phyloP scores from a whole-genome alignment of 2,888 invertebrate species.

The Saturnia japonica region DNA sequence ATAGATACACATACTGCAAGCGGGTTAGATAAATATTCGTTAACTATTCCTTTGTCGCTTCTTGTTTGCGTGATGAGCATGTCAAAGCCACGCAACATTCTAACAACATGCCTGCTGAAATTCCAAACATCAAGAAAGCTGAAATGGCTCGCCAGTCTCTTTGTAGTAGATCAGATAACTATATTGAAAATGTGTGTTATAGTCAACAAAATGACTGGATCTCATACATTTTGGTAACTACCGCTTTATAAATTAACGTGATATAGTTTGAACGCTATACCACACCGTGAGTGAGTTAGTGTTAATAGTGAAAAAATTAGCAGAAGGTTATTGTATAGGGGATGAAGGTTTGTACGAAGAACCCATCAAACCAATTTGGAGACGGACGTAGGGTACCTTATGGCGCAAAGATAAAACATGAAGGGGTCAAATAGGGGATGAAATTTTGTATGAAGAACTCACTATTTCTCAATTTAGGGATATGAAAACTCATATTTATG shows the following conservation, averaged over 20 bases:
- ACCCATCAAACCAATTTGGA: no score
- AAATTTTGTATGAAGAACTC: no score
- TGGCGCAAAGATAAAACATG: no score
- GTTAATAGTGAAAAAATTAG: not conserved
- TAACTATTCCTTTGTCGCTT: slow-evolving; percentile 70
- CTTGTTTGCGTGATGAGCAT: slow-evolving; percentile 53
- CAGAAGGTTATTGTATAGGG: not conserved
- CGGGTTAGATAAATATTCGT: slow-evolving; percentile 57
- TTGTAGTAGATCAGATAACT: not conserved
- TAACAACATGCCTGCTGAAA: slow-evolving; percentile 32
- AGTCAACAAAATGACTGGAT: not conserved
- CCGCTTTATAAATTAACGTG: not conserved
- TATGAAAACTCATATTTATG: no score
- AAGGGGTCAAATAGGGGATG: no score
- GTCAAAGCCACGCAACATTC: slow-evolving; percentile 42
- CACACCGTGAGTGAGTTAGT: no score
- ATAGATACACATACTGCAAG: slow-evolving; percentile 31
- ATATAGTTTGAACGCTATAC: not conserved
- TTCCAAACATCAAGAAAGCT: slow-evolving; percentile 28
- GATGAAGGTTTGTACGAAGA: no score
- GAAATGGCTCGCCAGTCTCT: slow-evolving; percentile 3
- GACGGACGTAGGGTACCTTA: no score
- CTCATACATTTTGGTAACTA: not conserved
- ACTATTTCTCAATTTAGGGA: no score
- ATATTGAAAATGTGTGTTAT: not conserved